These are phyloP conservation scores for Charanyca ferruginea DNA, from an alignment of 2,888 invertebrate species.

Conservation along the genomic window DNA sequence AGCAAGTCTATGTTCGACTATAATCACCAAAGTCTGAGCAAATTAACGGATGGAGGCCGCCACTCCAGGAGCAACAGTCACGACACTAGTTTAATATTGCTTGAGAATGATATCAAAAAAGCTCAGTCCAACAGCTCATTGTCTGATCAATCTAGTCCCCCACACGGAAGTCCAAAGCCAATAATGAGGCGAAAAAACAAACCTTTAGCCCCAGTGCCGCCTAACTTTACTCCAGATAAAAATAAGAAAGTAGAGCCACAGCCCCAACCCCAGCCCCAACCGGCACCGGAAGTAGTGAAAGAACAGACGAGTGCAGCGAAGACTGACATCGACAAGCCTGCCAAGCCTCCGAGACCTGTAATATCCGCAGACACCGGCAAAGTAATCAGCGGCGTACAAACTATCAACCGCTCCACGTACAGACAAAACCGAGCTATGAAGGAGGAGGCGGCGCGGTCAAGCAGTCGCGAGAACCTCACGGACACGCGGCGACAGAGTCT, in stretches of 20 bases:
- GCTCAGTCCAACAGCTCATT: constrained; percentile 93
- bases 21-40: constrained; percentile 68
- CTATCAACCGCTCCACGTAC: constrained; percentile 92
- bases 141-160: constrained; percentile 93
- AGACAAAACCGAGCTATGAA: constrained; percentile 88
- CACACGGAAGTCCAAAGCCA: constrained; percentile 94
- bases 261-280: constrained; percentile 69
- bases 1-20: constrained; percentile 86
- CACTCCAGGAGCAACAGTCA: constrained; percentile 92
- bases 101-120: constrained; percentile 89
- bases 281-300: constrained; percentile 57
- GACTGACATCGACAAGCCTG: constrained; percentile 87
- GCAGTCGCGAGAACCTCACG: constrained; percentile 84
- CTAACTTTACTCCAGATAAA: constrained; percentile 90
- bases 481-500: constrained; percentile 90
- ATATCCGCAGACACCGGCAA: constrained; percentile 86
- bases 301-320: constrained; percentile 73
- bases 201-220: constrained; percentile 93
- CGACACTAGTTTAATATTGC: constrained; percentile 90
- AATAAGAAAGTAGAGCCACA: constrained; percentile 78
- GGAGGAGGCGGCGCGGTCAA: constrained; percentile 82
- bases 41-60: constrained; percentile 74
- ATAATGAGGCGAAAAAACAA: constrained; percentile 94
- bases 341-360: constrained; percentile 92
- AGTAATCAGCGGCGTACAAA: constrained; percentile 90